Percentiles rank a stretch among this genome's conserved stretches.
Evolutionary conservation across 2,888 invertebrate genomes (phyloP).

Genomic region (Nineta flava): DNA sequence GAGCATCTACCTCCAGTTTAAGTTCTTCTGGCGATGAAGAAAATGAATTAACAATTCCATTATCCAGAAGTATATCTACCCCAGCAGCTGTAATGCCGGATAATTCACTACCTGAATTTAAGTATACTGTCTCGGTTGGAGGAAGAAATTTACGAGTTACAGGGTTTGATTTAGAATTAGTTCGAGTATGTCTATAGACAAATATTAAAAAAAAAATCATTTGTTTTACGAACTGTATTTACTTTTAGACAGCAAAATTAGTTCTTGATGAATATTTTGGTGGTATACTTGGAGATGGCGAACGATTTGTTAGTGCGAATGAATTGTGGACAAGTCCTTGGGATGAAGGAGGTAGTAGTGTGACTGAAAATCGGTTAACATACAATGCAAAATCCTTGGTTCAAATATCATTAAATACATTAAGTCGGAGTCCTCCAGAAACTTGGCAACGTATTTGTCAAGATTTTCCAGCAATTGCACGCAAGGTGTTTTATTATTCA

Average conservation of each 20-base stretch:
- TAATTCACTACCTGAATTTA: conserved; percentile 72
- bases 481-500: conserved; percentile 26
- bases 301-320: conserved; percentile 6
- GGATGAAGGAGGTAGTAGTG: conserved; percentile 3
- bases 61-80: conserved; percentile 17
- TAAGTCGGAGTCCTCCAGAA: conserved; percentile 31
- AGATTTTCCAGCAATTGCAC: conserved; percentile 33
- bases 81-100: conserved; percentile 54
- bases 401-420: conserved; percentile 35
- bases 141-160: conserved; percentile 73
- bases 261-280: conserved; percentile 74
- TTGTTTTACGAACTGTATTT: background rate
- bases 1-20: conserved; percentile 51
- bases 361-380: conserved; percentile 2
- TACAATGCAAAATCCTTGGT: conserved; percentile 33
- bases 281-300: conserved; percentile 26
- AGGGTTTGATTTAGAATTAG: conserved; percentile 69
- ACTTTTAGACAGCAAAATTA: conserved; percentile 62
- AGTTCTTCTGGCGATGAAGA: conserved; percentile 61
- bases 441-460: conserved; percentile 35
- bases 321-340: conserved; percentile 4
- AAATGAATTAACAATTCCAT: conserved; percentile 31
- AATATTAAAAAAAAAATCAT: background rate
- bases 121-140: conserved; percentile 74
- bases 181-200: conserved; percentile 43